Base-by-base conservation (phyloP, 1,140 invertebrate species). In the Caenorhabditis tropicalis region DNA sequence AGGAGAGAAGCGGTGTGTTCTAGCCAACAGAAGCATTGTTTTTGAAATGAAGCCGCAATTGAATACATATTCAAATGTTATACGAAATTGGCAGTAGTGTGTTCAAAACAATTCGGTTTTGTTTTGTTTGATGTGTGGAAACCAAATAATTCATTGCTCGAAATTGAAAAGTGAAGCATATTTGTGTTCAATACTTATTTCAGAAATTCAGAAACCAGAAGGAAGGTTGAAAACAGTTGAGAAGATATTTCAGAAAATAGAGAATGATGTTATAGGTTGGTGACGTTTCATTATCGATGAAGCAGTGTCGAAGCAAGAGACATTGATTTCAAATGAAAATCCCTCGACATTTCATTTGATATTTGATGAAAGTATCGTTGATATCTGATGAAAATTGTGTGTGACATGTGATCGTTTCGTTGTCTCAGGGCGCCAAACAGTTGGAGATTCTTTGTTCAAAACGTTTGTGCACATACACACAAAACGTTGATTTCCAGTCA, bases 31-130 rank as follows among this genome's bases (percentile, higher is more conserved):
- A 12, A 74, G 65, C 65, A 74, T 74, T 74, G 65, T 74, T 74
- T 74, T 74, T 74, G 65, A 74, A 43, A 74, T 43, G 65, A 74
- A 74, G 65, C 33, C 65, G 36, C 65, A 74, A 74, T 43, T 46
- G 65, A 74, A 74, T 74, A 74, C 65, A 74, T 74, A 74, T 74
- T 74, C 65, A 74, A 74, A 74, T 74, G 65, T 74, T 74, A 74
- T 74, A 74, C 65, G 65, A 74, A 74, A 74, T 74, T 74, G 65
- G 65, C 33, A 43, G 65, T n/a, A 16, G 58, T 15, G 19, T 74
- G 65, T 46, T n/a, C 65, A 74, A 74, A 74, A 74, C 65, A 74
- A 74, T 74, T 74, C 33, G 65, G 65, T 24, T 39, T 74, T 70
- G n/a, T 56, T 43, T 46, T 33, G 58, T 74, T 74, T 74, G 65